Percentiles rank a stretch among this genome's conserved stretches.
Evolutionary conservation across 2,113 vertebrate genomes (phyloP).

Genomic region (Petrocephalus zakoni): DNA sequence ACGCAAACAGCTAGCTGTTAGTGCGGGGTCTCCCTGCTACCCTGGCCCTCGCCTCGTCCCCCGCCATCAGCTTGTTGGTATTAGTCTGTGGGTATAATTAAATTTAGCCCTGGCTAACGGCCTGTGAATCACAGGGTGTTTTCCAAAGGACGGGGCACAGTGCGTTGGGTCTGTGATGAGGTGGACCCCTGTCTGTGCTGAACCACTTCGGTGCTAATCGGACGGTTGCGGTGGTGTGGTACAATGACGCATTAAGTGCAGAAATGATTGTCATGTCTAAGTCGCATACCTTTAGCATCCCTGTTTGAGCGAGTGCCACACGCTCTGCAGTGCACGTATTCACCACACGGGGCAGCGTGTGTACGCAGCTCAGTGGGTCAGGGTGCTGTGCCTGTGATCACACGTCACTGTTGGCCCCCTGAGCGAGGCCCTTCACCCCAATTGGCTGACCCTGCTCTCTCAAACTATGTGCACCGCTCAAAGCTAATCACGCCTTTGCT

Average conservation of each 20-base stretch:
- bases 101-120: conserved; percentile 38
- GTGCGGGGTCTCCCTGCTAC: conserved; percentile 19
- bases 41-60: conserved; percentile 6
- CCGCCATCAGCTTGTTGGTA: conserved; percentile 51
- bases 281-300: not conserved
- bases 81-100: conserved; percentile 60
- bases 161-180: not conserved
- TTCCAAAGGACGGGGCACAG: not conserved
- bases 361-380: not conserved
- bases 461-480: not conserved
- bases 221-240: not conserved
- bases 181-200: not conserved
- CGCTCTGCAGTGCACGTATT: not conserved
- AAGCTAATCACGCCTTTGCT: not conserved
- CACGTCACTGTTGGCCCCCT: not conserved
- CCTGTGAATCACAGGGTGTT: conserved; percentile 12
- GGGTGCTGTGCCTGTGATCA: not conserved
- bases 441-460: not conserved
- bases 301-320: not conserved
- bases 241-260: not conserved
- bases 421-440: not conserved
- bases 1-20: conserved; percentile 29
- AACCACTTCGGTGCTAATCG: not conserved
- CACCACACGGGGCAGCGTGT: not conserved
- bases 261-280: not conserved